A percentile compares a stretch with the other conserved stretches of the same genome.
phyloP scores from a whole-genome alignment of 2,113 vertebrate genomes.

The Onychostoma macrolepis region DNA sequence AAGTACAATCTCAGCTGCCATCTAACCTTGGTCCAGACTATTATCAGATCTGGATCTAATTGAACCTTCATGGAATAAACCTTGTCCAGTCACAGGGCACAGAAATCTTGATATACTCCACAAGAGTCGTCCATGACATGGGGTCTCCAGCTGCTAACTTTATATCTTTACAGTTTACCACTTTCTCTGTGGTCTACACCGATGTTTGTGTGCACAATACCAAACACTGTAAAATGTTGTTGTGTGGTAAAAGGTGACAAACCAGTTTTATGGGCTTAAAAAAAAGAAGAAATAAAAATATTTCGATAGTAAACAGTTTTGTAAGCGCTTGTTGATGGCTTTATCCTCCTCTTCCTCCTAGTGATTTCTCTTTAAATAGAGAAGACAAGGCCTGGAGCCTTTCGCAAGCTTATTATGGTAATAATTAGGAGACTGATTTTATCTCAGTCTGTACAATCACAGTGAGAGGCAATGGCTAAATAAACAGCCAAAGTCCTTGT shows the following conservation, averaged over 20 bases:
- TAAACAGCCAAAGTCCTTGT: conserved; percentile 93
- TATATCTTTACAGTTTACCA: conserved; percentile 41
- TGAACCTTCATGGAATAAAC: conserved; percentile 63
- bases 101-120: conserved; percentile 62
- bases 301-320: neutral
- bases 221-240: conserved; percentile 2
- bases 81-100: conserved; percentile 61
- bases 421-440: conserved; percentile 94
- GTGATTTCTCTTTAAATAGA: conserved; percentile 72
- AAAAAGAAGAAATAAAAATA: neutral
- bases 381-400: conserved; percentile 80
- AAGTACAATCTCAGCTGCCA: conserved; percentile 58
- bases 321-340: conserved; percentile 41
- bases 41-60: conserved; percentile 67
- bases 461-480: conserved; percentile 83
- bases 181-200: conserved; percentile 14
- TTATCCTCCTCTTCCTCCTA: conserved; percentile 41
- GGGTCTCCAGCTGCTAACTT: conserved; percentile 42
- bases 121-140: conserved; percentile 58
- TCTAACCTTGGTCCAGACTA: conserved; percentile 65
- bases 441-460: conserved; percentile 91
- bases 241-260: neutral
- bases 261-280: neutral
- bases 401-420: conserved; percentile 87
- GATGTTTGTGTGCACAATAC: neutral